phyloP scores from a whole-genome alignment of 2,888 invertebrate genomes.

The Drosophila macrospina region DNA sequence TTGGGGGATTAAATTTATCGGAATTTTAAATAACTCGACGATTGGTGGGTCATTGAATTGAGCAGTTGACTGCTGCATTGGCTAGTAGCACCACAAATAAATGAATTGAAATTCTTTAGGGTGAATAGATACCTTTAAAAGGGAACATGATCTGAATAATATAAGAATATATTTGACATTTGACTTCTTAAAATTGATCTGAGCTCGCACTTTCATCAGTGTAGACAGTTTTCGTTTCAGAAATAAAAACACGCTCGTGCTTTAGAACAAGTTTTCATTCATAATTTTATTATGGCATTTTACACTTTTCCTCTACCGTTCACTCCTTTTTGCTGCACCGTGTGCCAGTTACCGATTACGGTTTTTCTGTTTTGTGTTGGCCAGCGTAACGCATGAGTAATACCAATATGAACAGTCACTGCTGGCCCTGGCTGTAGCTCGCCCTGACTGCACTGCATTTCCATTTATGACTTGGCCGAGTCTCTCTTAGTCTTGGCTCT shows the following conservation, averaged over 20 bases:
- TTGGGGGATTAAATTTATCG: too few species aligned
- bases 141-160: too few species aligned
- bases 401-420: constrained; percentile 49
- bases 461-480: constrained; percentile 60
- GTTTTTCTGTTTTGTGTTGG: constrained; percentile 42
- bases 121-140: too few species aligned
- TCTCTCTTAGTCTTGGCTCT: constrained; percentile 42
- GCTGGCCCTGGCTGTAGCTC: constrained; percentile 26
- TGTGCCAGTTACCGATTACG: constrained; percentile 11
- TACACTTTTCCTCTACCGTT: constrained; percentile 23
- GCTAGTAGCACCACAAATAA: too few species aligned
- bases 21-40: too few species aligned
- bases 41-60: too few species aligned
- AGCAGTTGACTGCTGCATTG: too few species aligned
- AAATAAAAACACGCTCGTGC: constrained; percentile 63
- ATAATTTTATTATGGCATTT: constrained; percentile 56
- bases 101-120: background rate
- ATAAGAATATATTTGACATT: background rate
- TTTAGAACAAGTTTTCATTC: constrained; percentile 57
- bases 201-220: constrained; percentile 1
- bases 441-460: constrained; percentile 32
- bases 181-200: background rate
- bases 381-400: constrained; percentile 62
- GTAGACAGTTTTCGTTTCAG: constrained; percentile 35
- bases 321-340: too few species aligned